These are phyloP conservation scores for Tetranychus urticae DNA, from an alignment of 1,140 invertebrate genomes.

Conservation along the genomic window DNA sequence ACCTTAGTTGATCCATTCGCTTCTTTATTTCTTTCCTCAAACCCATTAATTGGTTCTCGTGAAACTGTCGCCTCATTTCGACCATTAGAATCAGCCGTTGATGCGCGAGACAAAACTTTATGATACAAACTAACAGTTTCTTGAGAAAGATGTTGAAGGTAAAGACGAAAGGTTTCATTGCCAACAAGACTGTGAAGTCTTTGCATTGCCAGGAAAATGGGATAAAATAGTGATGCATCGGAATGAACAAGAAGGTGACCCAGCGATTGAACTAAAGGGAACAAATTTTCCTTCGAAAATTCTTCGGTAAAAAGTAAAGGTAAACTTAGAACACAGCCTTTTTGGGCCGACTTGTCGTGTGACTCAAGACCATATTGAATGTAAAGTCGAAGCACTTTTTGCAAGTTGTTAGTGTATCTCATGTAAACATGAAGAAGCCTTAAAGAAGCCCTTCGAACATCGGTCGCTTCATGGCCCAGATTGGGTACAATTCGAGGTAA, in stretches of 20 bases:
- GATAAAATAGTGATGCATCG: conserved; percentile 13
- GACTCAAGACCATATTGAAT: conserved; percentile 12
- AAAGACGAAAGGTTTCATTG: conserved; percentile 1
- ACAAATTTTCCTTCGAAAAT: conserved; percentile 13
- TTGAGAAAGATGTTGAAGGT: not conserved
- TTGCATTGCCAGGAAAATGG: conserved; percentile 14
- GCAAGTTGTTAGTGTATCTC: conserved; percentile 13
- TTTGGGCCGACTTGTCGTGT: conserved; percentile 7
- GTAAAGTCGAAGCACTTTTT: conserved; percentile 11
- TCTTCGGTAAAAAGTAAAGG: conserved; percentile 13
- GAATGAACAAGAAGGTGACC: conserved; percentile 11
- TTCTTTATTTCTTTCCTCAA: too few relatives aligned
- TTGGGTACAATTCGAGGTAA: not conserved
- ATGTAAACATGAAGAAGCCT: conserved; percentile 13
- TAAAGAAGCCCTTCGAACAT: conserved; percentile 5
- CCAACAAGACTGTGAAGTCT: conserved; percentile 13
- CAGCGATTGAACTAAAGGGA: conserved; percentile 11
- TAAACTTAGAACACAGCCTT: conserved; percentile 12
- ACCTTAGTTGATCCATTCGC: too few relatives aligned
- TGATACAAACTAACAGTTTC: conserved; percentile 1
- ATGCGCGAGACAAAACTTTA: not conserved
- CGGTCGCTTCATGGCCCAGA: conserved; percentile 3
- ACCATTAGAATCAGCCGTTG: not conserved
- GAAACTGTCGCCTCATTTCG: not conserved
- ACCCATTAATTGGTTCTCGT: not conserved